phyloP scores from a whole-genome alignment of 2,888 invertebrate genomes.

The Cordilura impudica region DNA sequence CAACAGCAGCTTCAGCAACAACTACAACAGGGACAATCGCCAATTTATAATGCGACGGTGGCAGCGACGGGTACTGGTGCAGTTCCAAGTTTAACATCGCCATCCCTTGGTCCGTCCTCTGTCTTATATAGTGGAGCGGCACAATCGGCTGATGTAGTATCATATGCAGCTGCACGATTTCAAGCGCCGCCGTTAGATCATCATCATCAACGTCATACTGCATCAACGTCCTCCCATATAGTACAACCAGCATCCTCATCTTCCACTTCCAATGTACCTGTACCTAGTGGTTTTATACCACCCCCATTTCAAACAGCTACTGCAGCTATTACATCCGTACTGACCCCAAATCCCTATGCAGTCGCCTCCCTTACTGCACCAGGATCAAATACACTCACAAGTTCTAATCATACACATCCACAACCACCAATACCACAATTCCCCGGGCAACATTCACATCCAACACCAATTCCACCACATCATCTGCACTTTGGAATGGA shows the following conservation, averaged over 20 bases:
- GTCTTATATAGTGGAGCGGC: slow-evolving; percentile 59
- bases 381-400: slow-evolving; percentile 6
- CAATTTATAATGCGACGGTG: slow-evolving; percentile 52
- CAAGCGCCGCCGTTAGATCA: slow-evolving; percentile 71
- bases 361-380: slow-evolving; percentile 39
- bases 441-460: slow-evolving; percentile 54
- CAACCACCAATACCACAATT: slow-evolving; percentile 45
- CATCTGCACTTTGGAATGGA: slow-evolving; percentile 66
- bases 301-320: slow-evolving; percentile 69
- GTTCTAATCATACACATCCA: slow-evolving; percentile 49
- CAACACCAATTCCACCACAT: slow-evolving; percentile 27
- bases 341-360: slow-evolving; percentile 72
- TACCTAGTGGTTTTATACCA: slow-evolving; percentile 72
- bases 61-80: slow-evolving; percentile 16
- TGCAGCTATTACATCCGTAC: slow-evolving; percentile 68
- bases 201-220: slow-evolving; percentile 32
- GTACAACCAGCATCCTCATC: slow-evolving; percentile 57
- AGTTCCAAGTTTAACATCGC: slow-evolving; percentile 48
- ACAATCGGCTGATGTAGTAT: slow-evolving; percentile 51
- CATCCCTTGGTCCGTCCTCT: slow-evolving; percentile 37
- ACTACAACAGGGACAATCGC: slow-evolving; percentile 49
- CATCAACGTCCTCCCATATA: slow-evolving; percentile 66
- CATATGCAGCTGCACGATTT: slow-evolving; percentile 68
- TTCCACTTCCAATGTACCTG: slow-evolving; percentile 71
- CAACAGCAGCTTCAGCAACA: slow-evolving; percentile 58